phyloP scores from a whole-genome alignment of 1,140 invertebrate species.

The Tenebrio molitor region DNA sequence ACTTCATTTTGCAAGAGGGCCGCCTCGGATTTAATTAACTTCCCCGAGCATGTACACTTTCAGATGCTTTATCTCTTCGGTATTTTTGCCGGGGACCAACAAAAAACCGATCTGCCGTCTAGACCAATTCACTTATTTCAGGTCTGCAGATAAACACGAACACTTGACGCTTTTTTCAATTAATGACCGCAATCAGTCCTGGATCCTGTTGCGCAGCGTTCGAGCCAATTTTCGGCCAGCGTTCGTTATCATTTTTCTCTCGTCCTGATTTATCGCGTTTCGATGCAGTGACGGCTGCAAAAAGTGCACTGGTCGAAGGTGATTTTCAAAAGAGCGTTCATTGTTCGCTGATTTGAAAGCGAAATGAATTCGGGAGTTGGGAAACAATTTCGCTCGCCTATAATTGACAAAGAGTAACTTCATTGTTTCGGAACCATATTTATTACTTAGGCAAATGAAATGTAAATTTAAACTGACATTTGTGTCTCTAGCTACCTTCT shows the following conservation, averaged over 20 bases:
- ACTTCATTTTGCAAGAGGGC: slow-evolving; percentile 12
- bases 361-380: too few relatives aligned
- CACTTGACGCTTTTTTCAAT: slow-evolving; percentile 32
- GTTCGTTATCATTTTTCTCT: slow-evolving; percentile 27
- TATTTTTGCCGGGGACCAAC: not conserved
- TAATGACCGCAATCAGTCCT: slow-evolving; percentile 29
- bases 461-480: too few relatives aligned
- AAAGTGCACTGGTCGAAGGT: not conserved
- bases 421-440: too few relatives aligned
- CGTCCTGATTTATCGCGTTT: not conserved
- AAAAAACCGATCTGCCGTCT: slow-evolving; percentile 31
- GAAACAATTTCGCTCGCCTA: too few relatives aligned
- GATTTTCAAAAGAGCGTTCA: too few relatives aligned
- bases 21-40: slow-evolving; percentile 27
- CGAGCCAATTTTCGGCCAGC: slow-evolving; percentile 25
- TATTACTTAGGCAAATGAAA: too few relatives aligned
- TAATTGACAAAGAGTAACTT: too few relatives aligned
- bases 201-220: slow-evolving; percentile 11
- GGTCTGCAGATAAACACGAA: slow-evolving; percentile 34
- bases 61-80: slow-evolving; percentile 23
- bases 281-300: not conserved
- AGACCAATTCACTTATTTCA: slow-evolving; percentile 45
- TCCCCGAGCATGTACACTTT: not conserved
- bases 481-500: too few relatives aligned
- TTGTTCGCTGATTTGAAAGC: too few relatives aligned